phyloP scores from a whole-genome alignment of 2,888 invertebrate genomes.

The Xylophagus ater region DNA sequence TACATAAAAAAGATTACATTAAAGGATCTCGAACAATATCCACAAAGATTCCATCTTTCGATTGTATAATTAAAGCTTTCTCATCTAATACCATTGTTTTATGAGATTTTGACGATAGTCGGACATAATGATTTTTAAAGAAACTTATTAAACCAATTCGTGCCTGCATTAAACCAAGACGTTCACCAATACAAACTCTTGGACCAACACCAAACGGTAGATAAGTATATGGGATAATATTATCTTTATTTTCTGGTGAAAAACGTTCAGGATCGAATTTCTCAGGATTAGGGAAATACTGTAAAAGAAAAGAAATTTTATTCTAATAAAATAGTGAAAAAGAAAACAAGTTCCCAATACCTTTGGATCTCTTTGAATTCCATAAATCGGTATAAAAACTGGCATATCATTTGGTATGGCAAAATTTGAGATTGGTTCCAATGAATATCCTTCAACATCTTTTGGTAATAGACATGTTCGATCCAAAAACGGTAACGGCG shows the following conservation, averaged over 20 bases:
- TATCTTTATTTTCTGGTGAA: constrained; percentile 29
- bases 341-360: constrained; percentile 3
- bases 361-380: constrained; percentile 20
- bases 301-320: not conserved
- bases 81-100: constrained; percentile 28
- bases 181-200: constrained; percentile 37
- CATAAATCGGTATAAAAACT: constrained; percentile 18
- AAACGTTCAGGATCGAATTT: constrained; percentile 37
- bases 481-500: constrained; percentile 34
- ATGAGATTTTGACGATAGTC: constrained; percentile 26
- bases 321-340: constrained; percentile 6
- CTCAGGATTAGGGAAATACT: constrained; percentile 34
- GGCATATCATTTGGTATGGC: constrained; percentile 21
- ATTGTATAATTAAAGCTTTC: constrained; percentile 31
- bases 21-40: constrained; percentile 18
- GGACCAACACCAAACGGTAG: constrained; percentile 38
- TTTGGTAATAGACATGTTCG: constrained; percentile 17
- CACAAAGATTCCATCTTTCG: constrained; percentile 32
- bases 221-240: constrained; percentile 31
- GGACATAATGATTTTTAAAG: constrained; percentile 31
- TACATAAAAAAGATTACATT: too few species aligned
- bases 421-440: constrained; percentile 19
- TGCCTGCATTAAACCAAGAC: constrained; percentile 33
- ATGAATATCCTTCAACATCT: constrained; percentile 14
- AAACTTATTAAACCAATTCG: constrained; percentile 36